Evolutionary conservation across 37 sponge, comb jelly and placozoan species (phyloP), one percentile per base, ranked within the genome.

Genomic region (Ephydatia muelleri): DNA sequence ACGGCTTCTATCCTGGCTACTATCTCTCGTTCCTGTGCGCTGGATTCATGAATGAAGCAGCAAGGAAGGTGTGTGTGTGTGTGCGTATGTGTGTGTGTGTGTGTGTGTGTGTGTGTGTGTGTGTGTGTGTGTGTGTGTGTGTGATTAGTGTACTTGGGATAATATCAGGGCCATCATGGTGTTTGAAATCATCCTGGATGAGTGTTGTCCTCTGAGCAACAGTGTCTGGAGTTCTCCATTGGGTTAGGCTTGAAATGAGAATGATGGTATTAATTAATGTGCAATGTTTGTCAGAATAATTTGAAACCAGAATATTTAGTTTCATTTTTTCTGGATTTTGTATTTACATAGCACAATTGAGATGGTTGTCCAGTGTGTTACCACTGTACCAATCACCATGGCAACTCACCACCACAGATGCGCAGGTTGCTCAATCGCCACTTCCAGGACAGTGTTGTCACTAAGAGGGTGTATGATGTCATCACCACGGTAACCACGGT

Each of bases 1-100:
- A 94, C 57, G 94, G 94, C 40, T 90, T 94, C 75, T 90, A 94
- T 37, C 91, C 91, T 67, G 88, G 88, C 30, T 94, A 94, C 82
- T 86, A 89, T 68, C 36, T 87, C 23, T 38, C 68, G 31, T 93
- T 93, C 57, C 0, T 93, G 23, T 73, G 30, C 65, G 38, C 81
- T 49, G 87, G 80, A 5, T 31, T 95, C 49, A 34, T 39, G 30
- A 64, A 67, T 0, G 82, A 80, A 67, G 89, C 93, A 28, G 80
- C 93, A 0, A 85, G 88, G 78, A 96, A 96, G 87, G 93, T 96
- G 16, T 16, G 57, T 57, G 57, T 57, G 57, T 57, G 57, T 13
- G 57, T 57, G 57, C 1, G 57, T 57, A 14, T 57, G 16, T 57
- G 57, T 57, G 57, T 57, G 16, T 57, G 16, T 57, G 16, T 57